Percentiles rank a stretch among this genome's conserved stretches.
Conservation (phyloP, 2,113 vertebrate species). For the Microcebus jonahi region DNA sequence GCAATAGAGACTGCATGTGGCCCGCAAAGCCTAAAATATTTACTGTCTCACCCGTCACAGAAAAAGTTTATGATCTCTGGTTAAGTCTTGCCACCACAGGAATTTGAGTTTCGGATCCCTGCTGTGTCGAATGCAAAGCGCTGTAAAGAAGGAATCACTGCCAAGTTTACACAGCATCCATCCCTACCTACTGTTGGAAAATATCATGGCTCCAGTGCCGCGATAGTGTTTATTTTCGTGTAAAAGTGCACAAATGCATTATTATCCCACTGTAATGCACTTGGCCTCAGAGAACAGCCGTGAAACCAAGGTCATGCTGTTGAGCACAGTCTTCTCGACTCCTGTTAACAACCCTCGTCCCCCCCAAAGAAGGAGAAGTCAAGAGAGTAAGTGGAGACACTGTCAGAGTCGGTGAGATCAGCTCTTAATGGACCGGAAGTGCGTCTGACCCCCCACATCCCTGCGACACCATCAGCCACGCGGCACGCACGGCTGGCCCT, state of each 20-base stretch:
- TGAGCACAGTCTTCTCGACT: neutral
- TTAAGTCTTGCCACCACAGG: neutral
- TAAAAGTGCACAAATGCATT: neutral
- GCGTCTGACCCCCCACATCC: slow-evolving; percentile 36
- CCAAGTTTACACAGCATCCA: rapidly evolving
- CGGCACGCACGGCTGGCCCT: slow-evolving; percentile 63
- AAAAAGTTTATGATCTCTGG: neutral
- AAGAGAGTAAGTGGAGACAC: neutral
- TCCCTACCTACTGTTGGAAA: neutral
- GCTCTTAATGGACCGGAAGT: slow-evolving; percentile 34
- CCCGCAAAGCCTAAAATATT: neutral
- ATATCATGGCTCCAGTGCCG: neutral
- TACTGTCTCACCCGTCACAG: neutral
- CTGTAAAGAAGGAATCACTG: neutral
- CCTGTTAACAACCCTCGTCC: neutral
- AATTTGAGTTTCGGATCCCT: neutral
- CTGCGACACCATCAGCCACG: slow-evolving; percentile 54
- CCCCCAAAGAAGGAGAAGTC: neutral
- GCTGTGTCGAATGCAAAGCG: neutral
- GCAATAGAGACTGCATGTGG: rapidly evolving
- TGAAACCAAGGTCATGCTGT: neutral
- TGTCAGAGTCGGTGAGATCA: neutral
- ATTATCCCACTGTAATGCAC: neutral
- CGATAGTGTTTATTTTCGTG: neutral
- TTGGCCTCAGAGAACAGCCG: neutral